These are phyloP conservation scores for Oncopeltus fasciatus DNA, from an alignment of 1,140 invertebrate genomes.

Conservation along the genomic window DNA sequence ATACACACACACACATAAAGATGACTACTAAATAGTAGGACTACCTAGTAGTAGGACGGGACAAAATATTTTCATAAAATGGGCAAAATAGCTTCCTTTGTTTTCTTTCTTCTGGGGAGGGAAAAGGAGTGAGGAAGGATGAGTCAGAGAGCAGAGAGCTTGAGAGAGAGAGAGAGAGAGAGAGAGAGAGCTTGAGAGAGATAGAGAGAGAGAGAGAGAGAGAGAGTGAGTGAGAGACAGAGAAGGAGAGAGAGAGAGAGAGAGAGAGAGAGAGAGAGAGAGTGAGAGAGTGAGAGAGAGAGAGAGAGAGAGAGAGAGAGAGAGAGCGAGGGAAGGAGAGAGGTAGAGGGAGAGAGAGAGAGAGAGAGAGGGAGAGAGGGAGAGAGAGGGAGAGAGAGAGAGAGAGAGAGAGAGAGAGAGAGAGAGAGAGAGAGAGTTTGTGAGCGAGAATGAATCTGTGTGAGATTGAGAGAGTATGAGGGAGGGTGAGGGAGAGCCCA, in stretches of 20 bases:
- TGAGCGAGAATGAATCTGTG: neutral
- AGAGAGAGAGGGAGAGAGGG: neutral
- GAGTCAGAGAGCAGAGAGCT: neutral
- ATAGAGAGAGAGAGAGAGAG: neutral
- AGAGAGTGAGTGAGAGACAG: neutral
- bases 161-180: neutral
- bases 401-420: neutral
- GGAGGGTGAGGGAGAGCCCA: neutral
- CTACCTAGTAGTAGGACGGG: too few species aligned
- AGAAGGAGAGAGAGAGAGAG: slow-evolving; percentile 6
- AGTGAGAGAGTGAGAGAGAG: neutral
- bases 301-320: slow-evolving; percentile 1
- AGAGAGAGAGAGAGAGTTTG: neutral
- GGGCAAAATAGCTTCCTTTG: too few species aligned
- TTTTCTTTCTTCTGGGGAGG: too few species aligned
- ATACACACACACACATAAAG: too few species aligned
- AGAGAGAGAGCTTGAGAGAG: neutral
- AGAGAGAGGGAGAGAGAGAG: slow-evolving; percentile 2
- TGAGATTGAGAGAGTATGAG: neutral
- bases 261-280: neutral
- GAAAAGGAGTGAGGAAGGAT: neutral
- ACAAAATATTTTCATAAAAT: too few species aligned
- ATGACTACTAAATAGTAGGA: too few species aligned
- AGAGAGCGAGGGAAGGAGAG: neutral
- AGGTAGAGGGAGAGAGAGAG: neutral